Evolutionary conservation across 2,888 invertebrate genomes (phyloP).

Genomic region (Eurois occulta): DNA sequence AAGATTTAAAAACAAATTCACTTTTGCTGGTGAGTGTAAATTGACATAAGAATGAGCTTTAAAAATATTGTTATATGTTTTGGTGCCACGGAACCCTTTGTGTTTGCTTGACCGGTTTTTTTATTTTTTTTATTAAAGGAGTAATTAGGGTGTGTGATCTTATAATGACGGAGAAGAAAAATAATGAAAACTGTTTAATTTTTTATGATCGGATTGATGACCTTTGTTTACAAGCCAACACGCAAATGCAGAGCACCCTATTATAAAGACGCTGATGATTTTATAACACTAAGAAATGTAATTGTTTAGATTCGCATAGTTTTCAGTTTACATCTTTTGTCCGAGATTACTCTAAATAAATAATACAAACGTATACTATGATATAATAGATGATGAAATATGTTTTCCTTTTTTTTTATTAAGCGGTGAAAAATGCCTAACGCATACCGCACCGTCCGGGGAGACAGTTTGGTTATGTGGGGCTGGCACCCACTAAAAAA

Average conservation of each 20-base stretch:
- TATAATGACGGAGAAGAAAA: background rate
- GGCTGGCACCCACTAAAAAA: no score
- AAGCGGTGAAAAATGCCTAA: no score
- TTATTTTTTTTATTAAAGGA: no score
- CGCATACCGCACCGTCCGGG: no score
- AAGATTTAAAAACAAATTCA: background rate
- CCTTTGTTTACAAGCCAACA: background rate
- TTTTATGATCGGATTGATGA: background rate
- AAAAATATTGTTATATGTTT: no score
- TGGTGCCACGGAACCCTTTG: background rate
- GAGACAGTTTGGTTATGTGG: no score
- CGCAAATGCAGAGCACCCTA: background rate
- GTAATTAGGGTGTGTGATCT: no score
- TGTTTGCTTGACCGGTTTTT: background rate
- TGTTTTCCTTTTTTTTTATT: no score
- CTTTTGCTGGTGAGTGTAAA: background rate
- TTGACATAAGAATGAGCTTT: background rate
- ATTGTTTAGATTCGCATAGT: slow-evolving; percentile 2
- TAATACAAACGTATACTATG: background rate
- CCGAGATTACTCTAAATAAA: background rate
- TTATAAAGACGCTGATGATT: background rate
- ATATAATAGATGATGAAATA: background rate
- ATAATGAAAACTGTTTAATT: background rate
- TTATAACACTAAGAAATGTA: background rate
- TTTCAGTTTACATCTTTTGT: slow-evolving; percentile 5